Evolutionary conservation across 2,797 vertebrate species (phyloP).

Genomic region (Mus spretus): DNA sequence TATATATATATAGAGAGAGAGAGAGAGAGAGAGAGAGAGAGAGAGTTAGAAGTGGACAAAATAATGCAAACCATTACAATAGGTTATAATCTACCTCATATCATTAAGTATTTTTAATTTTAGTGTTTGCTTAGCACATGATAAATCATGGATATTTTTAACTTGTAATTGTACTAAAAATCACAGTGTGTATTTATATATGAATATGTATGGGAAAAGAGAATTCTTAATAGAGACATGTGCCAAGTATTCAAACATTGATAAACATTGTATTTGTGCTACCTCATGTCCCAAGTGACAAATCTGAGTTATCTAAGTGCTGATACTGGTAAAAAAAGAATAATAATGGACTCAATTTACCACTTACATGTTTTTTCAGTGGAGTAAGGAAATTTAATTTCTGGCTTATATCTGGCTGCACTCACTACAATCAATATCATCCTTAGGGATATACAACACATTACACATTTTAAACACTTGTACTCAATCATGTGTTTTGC

Average conservation of each 20-base stretch:
- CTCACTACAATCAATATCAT: slow-evolving; percentile 65
- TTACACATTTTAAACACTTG: slow-evolving; percentile 64
- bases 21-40: too few relatives aligned
- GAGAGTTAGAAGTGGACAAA: background rate
- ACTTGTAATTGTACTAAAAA: background rate
- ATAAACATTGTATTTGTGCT: background rate
- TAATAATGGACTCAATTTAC: slow-evolving; percentile 6
- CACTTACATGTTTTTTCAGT: slow-evolving; percentile 60
- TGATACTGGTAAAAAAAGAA: slow-evolving; percentile 41
- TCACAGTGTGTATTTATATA: background rate
- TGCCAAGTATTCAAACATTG: background rate
- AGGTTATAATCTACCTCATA: background rate
- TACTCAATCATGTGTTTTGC: slow-evolving; percentile 31
- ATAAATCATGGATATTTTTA: background rate
- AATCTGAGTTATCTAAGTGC: slow-evolving; percentile 61
- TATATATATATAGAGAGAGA: too few relatives aligned
- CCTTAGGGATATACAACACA: slow-evolving; percentile 2
- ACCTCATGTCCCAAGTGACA: background rate
- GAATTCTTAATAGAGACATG: background rate
- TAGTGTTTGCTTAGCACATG: background rate
- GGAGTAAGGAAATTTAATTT: slow-evolving; percentile 62
- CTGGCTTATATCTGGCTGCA: slow-evolving; percentile 70
- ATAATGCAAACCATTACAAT: background rate
- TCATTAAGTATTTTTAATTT: background rate
- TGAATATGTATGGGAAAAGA: background rate